phyloP scores from a whole-genome alignment of 2,797 vertebrate species.

The Paguma larvata region DNA sequence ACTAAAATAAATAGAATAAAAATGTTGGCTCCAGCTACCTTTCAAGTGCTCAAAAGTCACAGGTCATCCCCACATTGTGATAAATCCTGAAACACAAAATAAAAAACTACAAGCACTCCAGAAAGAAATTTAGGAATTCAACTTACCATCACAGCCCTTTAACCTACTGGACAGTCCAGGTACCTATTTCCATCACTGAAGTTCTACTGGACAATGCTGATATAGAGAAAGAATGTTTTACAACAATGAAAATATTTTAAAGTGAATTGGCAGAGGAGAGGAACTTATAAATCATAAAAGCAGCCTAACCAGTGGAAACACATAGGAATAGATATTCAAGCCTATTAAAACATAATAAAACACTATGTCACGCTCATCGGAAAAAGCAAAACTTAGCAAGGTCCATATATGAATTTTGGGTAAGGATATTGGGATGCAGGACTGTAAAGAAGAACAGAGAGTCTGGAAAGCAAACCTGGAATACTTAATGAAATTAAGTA shows the following conservation, averaged over 20 bases:
- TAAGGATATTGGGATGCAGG: neutral
- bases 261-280: neutral
- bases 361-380: neutral
- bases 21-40: neutral
- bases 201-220: neutral
- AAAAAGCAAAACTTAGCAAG: neutral
- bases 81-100: neutral
- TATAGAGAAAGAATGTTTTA: neutral
- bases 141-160: neutral
- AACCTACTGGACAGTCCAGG: neutral
- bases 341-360: neutral
- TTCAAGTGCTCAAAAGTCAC: neutral
- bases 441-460: neutral
- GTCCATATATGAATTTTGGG: neutral
- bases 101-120: neutral
- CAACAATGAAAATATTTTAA: neutral
- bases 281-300: neutral
- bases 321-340: neutral
- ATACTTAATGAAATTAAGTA: constrained; percentile 2
- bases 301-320: neutral
- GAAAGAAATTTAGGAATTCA: constrained; percentile 26
- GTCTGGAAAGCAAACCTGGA: neutral
- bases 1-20: neutral
- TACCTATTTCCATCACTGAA: neutral
- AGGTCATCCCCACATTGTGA: neutral